phyloP scores from a whole-genome alignment of 2,113 vertebrate genomes.

The Ardeotis arabs region DNA sequence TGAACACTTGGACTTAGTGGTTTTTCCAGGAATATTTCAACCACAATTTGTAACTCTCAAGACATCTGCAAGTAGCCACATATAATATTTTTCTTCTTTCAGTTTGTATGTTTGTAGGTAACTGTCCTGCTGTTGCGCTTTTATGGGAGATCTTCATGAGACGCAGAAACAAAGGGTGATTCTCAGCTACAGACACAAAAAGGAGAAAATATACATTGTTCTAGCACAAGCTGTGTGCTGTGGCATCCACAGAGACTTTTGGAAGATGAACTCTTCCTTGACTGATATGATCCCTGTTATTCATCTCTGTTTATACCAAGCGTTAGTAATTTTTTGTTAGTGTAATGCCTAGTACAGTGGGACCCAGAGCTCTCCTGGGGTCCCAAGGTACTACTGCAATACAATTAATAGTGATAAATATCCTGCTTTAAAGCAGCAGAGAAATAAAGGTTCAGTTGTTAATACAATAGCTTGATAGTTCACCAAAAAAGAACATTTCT shows the following conservation, averaged over 20 bases:
- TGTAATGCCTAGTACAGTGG: neutral
- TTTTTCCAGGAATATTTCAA: constrained; percentile 30
- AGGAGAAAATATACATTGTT: constrained; percentile 69
- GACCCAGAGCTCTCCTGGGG: neutral
- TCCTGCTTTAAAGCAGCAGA: constrained; percentile 18
- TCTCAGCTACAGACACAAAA: constrained; percentile 77
- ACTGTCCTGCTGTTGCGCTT: constrained; percentile 78
- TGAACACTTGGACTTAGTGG: neutral
- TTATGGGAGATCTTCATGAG: constrained; percentile 76
- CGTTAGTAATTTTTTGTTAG: constrained; percentile 9
- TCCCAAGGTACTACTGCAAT: neutral
- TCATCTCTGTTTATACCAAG: constrained; percentile 49
- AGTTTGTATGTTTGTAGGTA: constrained; percentile 87
- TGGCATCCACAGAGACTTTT: constrained; percentile 73
- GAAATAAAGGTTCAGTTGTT: constrained; percentile 52
- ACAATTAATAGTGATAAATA: neutral
- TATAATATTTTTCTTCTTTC: constrained; percentile 82
- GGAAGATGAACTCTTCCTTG: constrained; percentile 73
- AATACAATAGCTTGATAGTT: neutral
- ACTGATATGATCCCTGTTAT: constrained; percentile 25
- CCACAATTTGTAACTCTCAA: constrained; percentile 19
- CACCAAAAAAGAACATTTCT: neutral
- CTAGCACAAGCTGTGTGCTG: constrained; percentile 65
- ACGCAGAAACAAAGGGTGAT: constrained; percentile 78
- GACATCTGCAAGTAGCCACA: constrained; percentile 49